Conservation (phyloP, 1,140 invertebrate genomes). For the Homarus americanus region DNA sequence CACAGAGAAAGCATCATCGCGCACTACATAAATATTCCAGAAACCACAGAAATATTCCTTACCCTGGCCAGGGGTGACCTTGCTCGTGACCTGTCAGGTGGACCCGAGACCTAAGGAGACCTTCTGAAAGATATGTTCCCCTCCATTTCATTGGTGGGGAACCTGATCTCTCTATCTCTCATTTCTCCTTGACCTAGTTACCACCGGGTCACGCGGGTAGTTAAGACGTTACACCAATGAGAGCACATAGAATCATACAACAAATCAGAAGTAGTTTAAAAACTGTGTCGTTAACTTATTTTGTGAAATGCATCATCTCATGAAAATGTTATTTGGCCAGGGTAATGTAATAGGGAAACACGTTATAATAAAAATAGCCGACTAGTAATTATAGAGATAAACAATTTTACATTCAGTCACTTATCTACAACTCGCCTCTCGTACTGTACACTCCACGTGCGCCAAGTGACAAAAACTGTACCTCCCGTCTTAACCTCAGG, state of each 20-base stretch:
- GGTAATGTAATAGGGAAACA: slow-evolving; percentile 67
- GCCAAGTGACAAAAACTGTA: slow-evolving; percentile 42
- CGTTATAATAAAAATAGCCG: slow-evolving; percentile 73
- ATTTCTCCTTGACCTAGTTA: neutral
- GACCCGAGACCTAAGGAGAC: neutral
- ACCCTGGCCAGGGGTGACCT: slow-evolving; percentile 60
- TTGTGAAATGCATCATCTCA: slow-evolving; percentile 33
- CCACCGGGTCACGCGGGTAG: slow-evolving; percentile 11
- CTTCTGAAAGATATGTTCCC: neutral
- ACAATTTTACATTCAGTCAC: slow-evolving; percentile 71
- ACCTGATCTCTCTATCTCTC: neutral
- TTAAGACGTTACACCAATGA: slow-evolving; percentile 35
- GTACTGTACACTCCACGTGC: slow-evolving; percentile 56
- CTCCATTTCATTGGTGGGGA: neutral
- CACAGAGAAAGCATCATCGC: slow-evolving; percentile 69
- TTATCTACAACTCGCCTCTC: slow-evolving; percentile 67
- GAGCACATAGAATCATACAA: slow-evolving; percentile 40
- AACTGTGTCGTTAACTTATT: slow-evolving; percentile 43
- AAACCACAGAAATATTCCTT: slow-evolving; percentile 68
- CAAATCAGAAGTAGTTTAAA: slow-evolving; percentile 49
- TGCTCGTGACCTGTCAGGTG: neutral
- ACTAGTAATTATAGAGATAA: slow-evolving; percentile 73
- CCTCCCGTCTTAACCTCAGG: slow-evolving; percentile 32
- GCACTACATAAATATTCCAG: slow-evolving; percentile 71
- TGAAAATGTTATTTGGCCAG: slow-evolving; percentile 50